These are phyloP conservation scores for Zapornia atra DNA, from an alignment of 2,113 vertebrate genomes.

Conservation along the genomic window DNA sequence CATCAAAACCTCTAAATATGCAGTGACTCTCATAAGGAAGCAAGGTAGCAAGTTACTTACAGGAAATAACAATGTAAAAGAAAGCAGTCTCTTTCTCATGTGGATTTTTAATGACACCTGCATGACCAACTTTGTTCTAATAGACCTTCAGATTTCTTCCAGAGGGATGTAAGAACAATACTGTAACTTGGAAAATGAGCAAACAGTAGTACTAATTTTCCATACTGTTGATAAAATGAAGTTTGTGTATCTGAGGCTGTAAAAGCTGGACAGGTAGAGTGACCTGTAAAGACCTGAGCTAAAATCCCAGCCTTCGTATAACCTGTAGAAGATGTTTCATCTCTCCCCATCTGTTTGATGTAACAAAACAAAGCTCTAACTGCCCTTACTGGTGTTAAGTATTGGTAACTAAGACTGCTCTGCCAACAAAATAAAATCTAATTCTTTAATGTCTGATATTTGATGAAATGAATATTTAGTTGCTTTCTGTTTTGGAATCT, in stretches of 20 bases:
- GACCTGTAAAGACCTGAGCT: not conserved
- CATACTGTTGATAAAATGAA: not conserved
- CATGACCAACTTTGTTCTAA: not conserved
- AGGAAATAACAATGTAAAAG: not conserved
- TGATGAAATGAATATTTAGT: not conserved
- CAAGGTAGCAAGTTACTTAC: not conserved
- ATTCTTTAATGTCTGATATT: not conserved
- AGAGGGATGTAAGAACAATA: not conserved
- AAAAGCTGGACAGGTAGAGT: not conserved
- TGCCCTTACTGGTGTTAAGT: not conserved
- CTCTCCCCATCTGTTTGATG: not conserved
- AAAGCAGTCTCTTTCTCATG: not conserved
- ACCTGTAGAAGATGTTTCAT: not conserved
- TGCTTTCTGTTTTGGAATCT: not conserved
- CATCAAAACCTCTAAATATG: not conserved
- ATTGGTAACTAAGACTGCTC: not conserved
- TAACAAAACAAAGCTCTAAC: not conserved
- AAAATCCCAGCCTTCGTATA: not conserved
- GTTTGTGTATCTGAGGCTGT: not conserved
- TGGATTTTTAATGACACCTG: not conserved
- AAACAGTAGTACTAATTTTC: not conserved
- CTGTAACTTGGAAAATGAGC: not conserved
- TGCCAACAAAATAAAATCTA: not conserved
- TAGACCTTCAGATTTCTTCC: not conserved
- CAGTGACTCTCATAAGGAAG: not conserved